A percentile compares a stretch with the other conserved stretches of the same genome.
Conservation (phyloP, 2,113 vertebrate genomes). For the Romanogobio albipinnatus region DNA sequence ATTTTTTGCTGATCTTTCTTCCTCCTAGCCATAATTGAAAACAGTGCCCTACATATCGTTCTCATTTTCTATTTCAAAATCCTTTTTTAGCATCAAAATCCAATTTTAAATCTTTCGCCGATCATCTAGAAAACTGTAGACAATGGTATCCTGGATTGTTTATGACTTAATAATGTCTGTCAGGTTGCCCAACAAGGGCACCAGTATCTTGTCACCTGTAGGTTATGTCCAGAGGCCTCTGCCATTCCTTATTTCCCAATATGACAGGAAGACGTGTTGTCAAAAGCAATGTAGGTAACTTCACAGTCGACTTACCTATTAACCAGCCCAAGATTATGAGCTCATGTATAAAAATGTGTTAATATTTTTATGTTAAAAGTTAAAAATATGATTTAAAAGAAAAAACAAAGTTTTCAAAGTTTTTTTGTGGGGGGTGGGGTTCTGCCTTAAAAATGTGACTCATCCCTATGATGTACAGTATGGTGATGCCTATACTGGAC, state of each 20-base stretch:
- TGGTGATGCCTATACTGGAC: too few species aligned
- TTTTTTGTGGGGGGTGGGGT: too few species aligned
- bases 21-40: conserved; percentile 42
- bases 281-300: background rate
- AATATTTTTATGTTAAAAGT: too few species aligned
- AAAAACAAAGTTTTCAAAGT: too few species aligned
- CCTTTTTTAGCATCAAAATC: conserved; percentile 46
- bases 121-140: background rate
- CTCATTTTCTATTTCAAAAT: conserved; percentile 13
- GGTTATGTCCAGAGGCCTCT: conserved; percentile 1
- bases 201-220: conserved; percentile 33
- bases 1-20: conserved; percentile 49
- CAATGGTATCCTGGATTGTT: background rate
- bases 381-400: too few species aligned
- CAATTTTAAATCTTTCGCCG: conserved; percentile 52
- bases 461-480: too few species aligned
- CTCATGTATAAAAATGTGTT: background rate
- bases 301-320: background rate
- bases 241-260: background rate
- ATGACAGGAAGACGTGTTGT: conserved; percentile 1
- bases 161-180: conserved; percentile 14
- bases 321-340: background rate
- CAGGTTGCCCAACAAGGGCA: conserved; percentile 11
- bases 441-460: too few species aligned
- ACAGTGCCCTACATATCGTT: conserved; percentile 10